phyloP scores from a whole-genome alignment of 2,113 vertebrate species.

The Synodontis membranacea region DNA sequence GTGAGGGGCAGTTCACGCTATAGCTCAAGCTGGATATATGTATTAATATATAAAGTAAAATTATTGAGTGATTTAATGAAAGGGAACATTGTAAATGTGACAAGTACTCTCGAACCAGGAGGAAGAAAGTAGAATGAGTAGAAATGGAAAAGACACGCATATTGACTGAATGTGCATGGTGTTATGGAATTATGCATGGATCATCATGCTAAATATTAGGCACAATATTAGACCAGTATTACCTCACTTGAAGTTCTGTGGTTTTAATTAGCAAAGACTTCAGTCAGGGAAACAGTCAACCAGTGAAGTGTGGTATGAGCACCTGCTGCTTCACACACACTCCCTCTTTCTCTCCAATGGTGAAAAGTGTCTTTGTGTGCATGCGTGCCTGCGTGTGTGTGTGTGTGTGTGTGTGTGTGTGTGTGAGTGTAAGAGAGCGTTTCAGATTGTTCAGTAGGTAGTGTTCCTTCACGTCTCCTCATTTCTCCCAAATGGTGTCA shows the following conservation, averaged over 20 bases:
- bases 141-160: neutral
- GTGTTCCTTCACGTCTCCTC: constrained; percentile 26
- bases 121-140: neutral
- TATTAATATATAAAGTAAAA: neutral
- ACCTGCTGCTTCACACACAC: constrained; percentile 44
- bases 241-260: neutral
- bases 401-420: neutral
- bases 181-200: neutral
- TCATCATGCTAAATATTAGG: neutral
- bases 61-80: neutral
- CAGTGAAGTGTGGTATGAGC: constrained; percentile 47
- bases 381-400: neutral
- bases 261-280: constrained; percentile 48
- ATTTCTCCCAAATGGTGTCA: constrained; percentile 33
- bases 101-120: neutral
- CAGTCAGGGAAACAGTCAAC: constrained; percentile 41
- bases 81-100: neutral
- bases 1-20: neutral
- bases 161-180: neutral
- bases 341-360: neutral
- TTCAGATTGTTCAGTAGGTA: constrained; percentile 29
- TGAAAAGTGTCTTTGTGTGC: constrained; percentile 1
- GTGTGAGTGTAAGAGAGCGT: neutral
- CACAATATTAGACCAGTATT: constrained; percentile 1
- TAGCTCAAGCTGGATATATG: neutral